Base-by-base conservation (phyloP, 2,797 vertebrate genomes). In the Peromyscus melanophrys region DNA sequence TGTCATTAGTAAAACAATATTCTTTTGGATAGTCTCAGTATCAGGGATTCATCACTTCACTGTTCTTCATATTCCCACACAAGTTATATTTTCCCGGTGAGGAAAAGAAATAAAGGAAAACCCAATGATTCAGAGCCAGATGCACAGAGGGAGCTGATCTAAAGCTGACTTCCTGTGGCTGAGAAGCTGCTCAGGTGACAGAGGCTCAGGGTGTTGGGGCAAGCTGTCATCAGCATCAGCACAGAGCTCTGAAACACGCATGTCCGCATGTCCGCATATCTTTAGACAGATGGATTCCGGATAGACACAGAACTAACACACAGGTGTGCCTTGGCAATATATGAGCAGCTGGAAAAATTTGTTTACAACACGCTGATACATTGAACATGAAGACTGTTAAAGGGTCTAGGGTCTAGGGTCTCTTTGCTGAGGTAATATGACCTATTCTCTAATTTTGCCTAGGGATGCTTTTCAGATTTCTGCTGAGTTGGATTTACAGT, bases 401-500 rank as follows among this genome's bases (percentile, higher is more conserved):
- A 88, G 37, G 25, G 55, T 61, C 52, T 52, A 52, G 52, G 52
- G 59, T 87, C 73, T 90, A 4, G 23, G 87, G 94, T 55, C 37
- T 94, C 57, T 88, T 52, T 96, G 40, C 34, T 59, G 69, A 92
- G 21, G 46, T 61, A 92, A 78, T 87, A 40, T 16, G 82, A 57
- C 49, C 55, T 40, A 71, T 40, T 93, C 29, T 71, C 73, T 71
- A 63, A 65, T 88, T 87, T 87, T 67, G 43, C 4, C 89, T 75
- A 89, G 29, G n/a, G 69, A 71, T 78, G 65, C 73, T 57, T 86
- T 95, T 92, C 57, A 82, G 37, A 85, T 92, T 90, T 96, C 34
- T 95, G 95, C 61, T 92, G n/a, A 93, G 16, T 55, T 96, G 25
- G 23, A 19, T 93, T 94, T 87, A 95, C 92, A 88, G 43, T 65